A percentile compares a stretch with the other conserved stretches of the same genome.
Evolutionary conservation across 2,113 vertebrate genomes (phyloP).

Genomic region (Coptodon rendalli): DNA sequence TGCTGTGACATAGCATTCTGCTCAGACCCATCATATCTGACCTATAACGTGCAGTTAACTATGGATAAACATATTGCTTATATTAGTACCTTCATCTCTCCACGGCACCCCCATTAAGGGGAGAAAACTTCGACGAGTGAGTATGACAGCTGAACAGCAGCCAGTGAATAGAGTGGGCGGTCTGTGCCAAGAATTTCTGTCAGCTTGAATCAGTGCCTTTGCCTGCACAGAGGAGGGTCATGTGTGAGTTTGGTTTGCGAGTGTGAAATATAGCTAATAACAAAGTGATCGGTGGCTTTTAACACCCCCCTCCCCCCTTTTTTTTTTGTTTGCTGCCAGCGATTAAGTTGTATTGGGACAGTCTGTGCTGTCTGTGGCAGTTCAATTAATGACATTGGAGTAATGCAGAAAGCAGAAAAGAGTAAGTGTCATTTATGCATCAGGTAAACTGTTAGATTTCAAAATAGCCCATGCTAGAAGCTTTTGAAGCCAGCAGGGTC

Average conservation of each 20-base stretch:
- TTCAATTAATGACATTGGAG: neutral
- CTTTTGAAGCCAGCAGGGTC: neutral
- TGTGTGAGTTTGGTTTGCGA: slow-evolving; percentile 1
- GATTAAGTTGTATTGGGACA: neutral
- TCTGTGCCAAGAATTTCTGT: slow-evolving; percentile 52
- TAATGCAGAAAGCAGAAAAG: neutral
- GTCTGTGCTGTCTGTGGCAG: neutral
- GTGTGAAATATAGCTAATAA: slow-evolving; percentile 41
- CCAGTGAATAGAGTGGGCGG: slow-evolving; percentile 52
- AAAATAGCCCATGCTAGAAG: neutral
- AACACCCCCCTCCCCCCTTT: neutral
- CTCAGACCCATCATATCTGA: neutral
- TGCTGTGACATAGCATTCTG: neutral
- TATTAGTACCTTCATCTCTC: neutral
- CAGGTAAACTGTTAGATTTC: neutral
- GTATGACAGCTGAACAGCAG: slow-evolving; percentile 51
- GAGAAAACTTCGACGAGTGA: slow-evolving; percentile 16
- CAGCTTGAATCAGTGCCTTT: slow-evolving; percentile 43
- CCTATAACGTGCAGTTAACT: neutral
- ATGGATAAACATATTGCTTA: neutral
- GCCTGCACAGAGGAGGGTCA: slow-evolving; percentile 37
- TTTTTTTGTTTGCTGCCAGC: neutral
- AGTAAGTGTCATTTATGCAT: neutral
- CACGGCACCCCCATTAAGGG: neutral
- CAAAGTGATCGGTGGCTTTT: neutral